Base-by-base conservation (phyloP, 2,888 invertebrate species). In the Drosophila nr. perissopoda region DNA sequence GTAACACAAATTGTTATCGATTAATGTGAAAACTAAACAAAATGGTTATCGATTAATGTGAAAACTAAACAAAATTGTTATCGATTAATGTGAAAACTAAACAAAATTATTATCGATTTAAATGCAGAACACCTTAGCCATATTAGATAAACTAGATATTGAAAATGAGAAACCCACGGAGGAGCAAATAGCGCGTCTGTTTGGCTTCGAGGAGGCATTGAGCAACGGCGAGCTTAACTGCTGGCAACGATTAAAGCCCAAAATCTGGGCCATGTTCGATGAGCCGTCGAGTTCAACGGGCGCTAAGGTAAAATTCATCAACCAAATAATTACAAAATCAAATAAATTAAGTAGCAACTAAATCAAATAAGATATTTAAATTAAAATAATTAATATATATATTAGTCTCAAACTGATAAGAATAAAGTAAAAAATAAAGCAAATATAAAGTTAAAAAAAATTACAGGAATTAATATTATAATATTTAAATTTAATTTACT, bases 261-360 rank as follows among this genome's bases (percentile, higher is more conserved):
- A 96, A 92, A 95, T 99, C 59, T 99, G 98, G 98, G 97, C 98
- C 5, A 94, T 99, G 65, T 99, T 99, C 92, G 98, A 99, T 92
- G 99, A 99, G 93, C 99, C 99, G 0, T 98, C 98, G 89, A 98
- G 98, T 78, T 98, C 98, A 65, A 95, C 96, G 59, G 94, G 96
- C 74, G 98, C 98, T 73, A 99, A 99, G 96, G 98, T 97, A 92
- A 8, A 29, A 7, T 18, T 13, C 21, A 7, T 33, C 1, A 54
- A 4, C 10, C 25, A 45, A 1, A 25, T 25, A 45, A 45, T 45
- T 25, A 8, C 45, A 7, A 2, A 16, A 45, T 42, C 5, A 42
- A 31, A 13, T 7, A 31, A 0, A 2, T 31, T 31, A 31, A 31
- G 10, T 31, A n/a, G 31, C 13, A 29, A 29, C 13, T 21, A 13